Evolutionary conservation across 2,797 vertebrate genomes (phyloP).

Genomic region (Glossophaga mutica): DNA sequence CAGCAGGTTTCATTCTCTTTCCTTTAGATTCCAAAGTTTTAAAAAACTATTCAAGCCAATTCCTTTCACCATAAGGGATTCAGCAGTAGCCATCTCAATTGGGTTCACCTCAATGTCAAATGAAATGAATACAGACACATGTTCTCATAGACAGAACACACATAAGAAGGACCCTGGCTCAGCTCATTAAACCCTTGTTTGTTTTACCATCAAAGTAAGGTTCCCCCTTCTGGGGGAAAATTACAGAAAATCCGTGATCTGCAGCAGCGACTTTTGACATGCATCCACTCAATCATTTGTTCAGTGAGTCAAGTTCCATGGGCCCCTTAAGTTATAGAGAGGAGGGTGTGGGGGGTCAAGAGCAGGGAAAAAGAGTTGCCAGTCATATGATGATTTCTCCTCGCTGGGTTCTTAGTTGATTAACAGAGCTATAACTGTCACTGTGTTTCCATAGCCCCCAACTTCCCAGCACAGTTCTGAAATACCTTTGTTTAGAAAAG

Average conservation of each 20-base stretch:
- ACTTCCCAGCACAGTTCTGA: neutral
- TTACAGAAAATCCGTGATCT: neutral
- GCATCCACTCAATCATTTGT: neutral
- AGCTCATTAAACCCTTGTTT: neutral
- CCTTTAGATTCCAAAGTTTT: neutral
- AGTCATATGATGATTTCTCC: neutral
- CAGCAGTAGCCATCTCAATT: neutral
- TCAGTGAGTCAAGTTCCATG: neutral
- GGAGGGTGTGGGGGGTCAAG: neutral
- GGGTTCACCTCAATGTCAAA: neutral
- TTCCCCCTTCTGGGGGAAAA: neutral
- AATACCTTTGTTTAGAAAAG: neutral
- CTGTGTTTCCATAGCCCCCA: neutral
- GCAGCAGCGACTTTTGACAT: neutral
- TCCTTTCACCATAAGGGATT: neutral
- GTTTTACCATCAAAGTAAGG: neutral
- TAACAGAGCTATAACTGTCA: neutral
- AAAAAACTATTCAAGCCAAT: neutral
- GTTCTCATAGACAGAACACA: neutral
- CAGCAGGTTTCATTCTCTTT: neutral
- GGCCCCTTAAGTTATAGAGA: neutral
- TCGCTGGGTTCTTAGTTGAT: neutral
- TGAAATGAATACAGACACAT: neutral
- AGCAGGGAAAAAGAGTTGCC: neutral
- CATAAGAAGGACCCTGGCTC: neutral